A percentile compares a stretch with the other conserved stretches of the same genome.
Evolutionary conservation across 2,888 invertebrate genomes (phyloP).

Genomic region (Agrotis segetum): DNA sequence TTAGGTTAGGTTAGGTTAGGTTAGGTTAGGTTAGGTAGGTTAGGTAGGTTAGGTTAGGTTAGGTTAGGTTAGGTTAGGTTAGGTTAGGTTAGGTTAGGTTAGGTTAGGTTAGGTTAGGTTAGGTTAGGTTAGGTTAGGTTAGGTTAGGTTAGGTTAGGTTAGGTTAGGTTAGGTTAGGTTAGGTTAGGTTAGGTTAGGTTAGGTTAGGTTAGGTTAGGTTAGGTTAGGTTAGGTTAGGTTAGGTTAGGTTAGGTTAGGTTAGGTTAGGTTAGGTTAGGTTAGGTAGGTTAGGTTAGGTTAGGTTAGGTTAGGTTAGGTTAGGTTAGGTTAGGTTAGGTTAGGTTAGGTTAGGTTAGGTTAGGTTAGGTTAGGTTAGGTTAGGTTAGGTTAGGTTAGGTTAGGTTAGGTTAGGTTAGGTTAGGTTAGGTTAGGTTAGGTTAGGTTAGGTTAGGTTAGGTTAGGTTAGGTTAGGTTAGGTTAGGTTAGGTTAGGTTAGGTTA

Average conservation of each 20-base stretch:
- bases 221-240: constrained; percentile 42
- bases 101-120: constrained; percentile 44
- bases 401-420: constrained; percentile 5
- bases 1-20: constrained; percentile 41
- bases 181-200: constrained; percentile 44
- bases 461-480: constrained; percentile 51
- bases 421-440: constrained; percentile 53
- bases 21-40: constrained; percentile 31
- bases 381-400: not conserved
- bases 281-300: constrained; percentile 14
- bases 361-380: constrained; percentile 11
- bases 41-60: constrained; percentile 40
- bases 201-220: constrained; percentile 45
- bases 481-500: constrained; percentile 53
- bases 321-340: constrained; percentile 7
- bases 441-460: constrained; percentile 54
- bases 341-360: constrained; percentile 11
- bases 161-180: constrained; percentile 42
- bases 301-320: constrained; percentile 14
- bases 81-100: constrained; percentile 34
- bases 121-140: constrained; percentile 45
- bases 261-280: constrained; percentile 26
- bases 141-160: constrained; percentile 44
- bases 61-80: constrained; percentile 46
- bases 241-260: constrained; percentile 39